A percentile compares a stretch with the other conserved stretches of the same genome.
Evolutionary conservation across 1,140 invertebrate genomes (phyloP).

Genomic region (Marisa cornuarietis): DNA sequence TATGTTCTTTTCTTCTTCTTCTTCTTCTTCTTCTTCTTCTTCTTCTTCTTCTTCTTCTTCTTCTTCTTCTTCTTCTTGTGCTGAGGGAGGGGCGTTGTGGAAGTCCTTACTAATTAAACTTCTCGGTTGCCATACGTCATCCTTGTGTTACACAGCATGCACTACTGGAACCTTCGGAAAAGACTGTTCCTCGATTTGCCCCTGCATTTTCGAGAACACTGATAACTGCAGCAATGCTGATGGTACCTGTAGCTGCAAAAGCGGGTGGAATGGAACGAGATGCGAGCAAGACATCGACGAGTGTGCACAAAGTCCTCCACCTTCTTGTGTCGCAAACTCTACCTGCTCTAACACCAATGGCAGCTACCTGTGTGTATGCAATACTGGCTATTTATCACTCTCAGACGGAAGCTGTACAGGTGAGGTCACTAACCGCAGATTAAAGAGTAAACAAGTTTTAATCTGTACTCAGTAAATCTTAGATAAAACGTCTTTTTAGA

Average conservation of each 20-base stretch:
- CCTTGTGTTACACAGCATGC: neutral
- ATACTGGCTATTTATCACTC: neutral
- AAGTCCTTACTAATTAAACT: too few relatives aligned
- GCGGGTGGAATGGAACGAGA: conserved; percentile 15
- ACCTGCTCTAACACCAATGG: conserved; percentile 22
- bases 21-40: too few relatives aligned
- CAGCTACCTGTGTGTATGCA: conserved; percentile 17
- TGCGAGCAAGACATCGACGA: conserved; percentile 14
- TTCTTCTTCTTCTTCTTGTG: too few relatives aligned
- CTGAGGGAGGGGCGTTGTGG: too few relatives aligned
- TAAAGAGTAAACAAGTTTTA: too few relatives aligned
- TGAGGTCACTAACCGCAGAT: too few relatives aligned
- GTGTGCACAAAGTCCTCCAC: neutral
- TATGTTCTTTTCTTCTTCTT: too few relatives aligned
- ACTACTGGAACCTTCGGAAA: neutral
- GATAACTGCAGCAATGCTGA: neutral
- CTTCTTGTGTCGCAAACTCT: neutral
- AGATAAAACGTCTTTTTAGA: too few relatives aligned
- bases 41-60: too few relatives aligned
- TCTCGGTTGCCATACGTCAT: too few relatives aligned
- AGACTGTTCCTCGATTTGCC: neutral
- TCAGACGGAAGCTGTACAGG: neutral
- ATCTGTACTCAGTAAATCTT: too few relatives aligned
- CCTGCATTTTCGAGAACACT: neutral
- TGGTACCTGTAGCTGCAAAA: conserved; percentile 4